Evolutionary conservation across 2,888 invertebrate species (phyloP).

Genomic region (Petrophora chlorosata): DNA sequence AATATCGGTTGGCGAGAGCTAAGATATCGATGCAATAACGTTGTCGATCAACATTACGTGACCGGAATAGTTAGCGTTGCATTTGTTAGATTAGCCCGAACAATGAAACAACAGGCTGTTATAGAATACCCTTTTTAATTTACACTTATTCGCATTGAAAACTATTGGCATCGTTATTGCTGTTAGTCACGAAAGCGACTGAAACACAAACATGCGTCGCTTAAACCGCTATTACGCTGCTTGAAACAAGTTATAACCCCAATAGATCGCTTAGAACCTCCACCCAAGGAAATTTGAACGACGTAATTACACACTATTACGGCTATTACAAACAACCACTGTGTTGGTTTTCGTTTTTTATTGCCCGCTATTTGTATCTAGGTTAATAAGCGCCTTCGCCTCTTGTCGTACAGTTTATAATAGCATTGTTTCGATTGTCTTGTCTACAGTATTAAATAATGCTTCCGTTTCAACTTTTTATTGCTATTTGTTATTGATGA

Average conservation of each 20-base stretch:
- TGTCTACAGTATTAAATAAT: constrained; percentile 22
- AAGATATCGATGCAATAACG: constrained; percentile 10
- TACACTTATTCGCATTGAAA: constrained; percentile 61
- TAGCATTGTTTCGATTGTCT: constrained; percentile 31
- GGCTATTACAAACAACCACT: constrained; percentile 44
- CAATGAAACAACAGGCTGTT: constrained; percentile 47
- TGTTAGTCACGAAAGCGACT: constrained; percentile 62
- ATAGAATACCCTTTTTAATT: constrained; percentile 55
- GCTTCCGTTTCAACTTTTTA: constrained; percentile 27
- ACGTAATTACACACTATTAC: constrained; percentile 56
- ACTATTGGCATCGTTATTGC: constrained; percentile 66
- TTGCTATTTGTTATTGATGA: constrained; percentile 19
- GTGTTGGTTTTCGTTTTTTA: constrained; percentile 53
- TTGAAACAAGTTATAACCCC: constrained; percentile 48
- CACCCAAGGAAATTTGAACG: constrained; percentile 45
- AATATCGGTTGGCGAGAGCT: constrained; percentile 6
- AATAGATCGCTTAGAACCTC: constrained; percentile 56
- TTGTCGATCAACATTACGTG: constrained; percentile 43
- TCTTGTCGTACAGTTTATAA: constrained; percentile 29
- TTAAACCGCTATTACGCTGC: constrained; percentile 47
- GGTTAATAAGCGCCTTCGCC: constrained; percentile 46
- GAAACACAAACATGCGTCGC: constrained; percentile 57
- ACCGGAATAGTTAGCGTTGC: constrained; percentile 46
- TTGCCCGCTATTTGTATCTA: constrained; percentile 40
- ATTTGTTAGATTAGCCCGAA: constrained; percentile 48